These are phyloP conservation scores for Apotomis capreana DNA, from an alignment of 2,888 invertebrate genomes.

Conservation along the genomic window DNA sequence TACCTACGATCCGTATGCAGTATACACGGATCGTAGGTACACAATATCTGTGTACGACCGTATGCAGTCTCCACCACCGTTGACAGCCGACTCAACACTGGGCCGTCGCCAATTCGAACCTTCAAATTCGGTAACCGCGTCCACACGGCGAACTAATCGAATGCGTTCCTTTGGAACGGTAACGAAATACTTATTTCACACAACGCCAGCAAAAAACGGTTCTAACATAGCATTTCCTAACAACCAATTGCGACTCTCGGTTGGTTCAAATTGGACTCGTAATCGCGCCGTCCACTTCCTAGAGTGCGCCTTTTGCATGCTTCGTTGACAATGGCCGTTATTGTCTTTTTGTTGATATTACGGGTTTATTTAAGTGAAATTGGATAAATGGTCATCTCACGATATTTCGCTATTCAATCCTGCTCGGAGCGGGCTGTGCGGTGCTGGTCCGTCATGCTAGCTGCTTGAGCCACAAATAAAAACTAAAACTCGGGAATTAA, in stretches of 20 bases:
- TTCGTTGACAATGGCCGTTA: conserved; percentile 62
- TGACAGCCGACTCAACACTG: conserved; percentile 20
- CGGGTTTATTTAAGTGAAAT: conserved; percentile 83
- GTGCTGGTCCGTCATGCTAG: conserved; percentile 57
- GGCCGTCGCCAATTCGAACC: conserved; percentile 49
- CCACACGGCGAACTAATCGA: conserved; percentile 60
- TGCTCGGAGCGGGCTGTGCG: conserved; percentile 63
- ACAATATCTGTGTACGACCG: too few species aligned
- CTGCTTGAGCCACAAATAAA: conserved; percentile 59
- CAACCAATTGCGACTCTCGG: conserved; percentile 56
- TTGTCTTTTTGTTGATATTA: conserved; percentile 79
- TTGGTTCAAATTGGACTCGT: conserved; percentile 55
- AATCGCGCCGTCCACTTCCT: conserved; percentile 49
- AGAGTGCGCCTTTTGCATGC: conserved; percentile 58
- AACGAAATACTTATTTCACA: conserved; percentile 72
- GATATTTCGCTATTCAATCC: conserved; percentile 75
- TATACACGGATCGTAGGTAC: too few species aligned
- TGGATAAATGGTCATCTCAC: conserved; percentile 81
- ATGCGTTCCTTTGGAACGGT: conserved; percentile 70
- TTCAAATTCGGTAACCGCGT: conserved; percentile 64
- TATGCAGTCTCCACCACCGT: background rate
- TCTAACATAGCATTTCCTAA: conserved; percentile 50
- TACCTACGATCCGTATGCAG: too few species aligned
- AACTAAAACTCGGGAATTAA: conserved; percentile 58
- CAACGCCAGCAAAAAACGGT: conserved; percentile 59